Conservation (phyloP, 2,113 vertebrate species). For the Haliaeetus leucogaster region DNA sequence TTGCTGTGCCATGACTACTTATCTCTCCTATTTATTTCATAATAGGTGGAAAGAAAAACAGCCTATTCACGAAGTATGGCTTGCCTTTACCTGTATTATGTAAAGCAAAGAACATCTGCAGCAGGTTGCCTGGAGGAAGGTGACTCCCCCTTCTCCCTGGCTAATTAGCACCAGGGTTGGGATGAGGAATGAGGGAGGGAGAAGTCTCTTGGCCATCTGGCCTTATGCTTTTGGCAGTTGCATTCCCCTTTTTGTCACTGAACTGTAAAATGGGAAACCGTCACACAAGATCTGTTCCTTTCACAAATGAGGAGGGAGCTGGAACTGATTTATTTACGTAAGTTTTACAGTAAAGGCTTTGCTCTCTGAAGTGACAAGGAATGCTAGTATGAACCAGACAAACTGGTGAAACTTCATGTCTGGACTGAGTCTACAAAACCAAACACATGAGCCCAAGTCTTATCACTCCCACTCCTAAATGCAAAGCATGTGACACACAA, state of each 20-base stretch:
- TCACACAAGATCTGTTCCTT: background rate
- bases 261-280: constrained; percentile 18
- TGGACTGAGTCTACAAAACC: constrained; percentile 20
- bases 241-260: background rate
- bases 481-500: constrained; percentile 57
- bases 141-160: background rate
- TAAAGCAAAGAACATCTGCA: background rate
- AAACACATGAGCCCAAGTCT: constrained; percentile 11
- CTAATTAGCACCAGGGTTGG: background rate
- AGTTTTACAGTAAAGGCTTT: constrained; percentile 3
- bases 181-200: background rate
- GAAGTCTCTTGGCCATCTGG: background rate
- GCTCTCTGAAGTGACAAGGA: constrained; percentile 28
- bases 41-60: background rate
- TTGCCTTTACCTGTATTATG: background rate
- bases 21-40: background rate
- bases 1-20: background rate
- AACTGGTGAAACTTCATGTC: constrained; percentile 16
- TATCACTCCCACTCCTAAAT: constrained; percentile 48
- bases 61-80: background rate
- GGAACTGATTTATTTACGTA: constrained; percentile 31
- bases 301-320: constrained; percentile 10
- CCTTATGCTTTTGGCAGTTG: background rate
- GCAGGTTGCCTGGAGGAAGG: background rate
- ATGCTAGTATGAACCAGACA: constrained; percentile 33